phyloP scores from a whole-genome alignment of 1,140 invertebrate genomes.

The Chrysomallon squamiferum region DNA sequence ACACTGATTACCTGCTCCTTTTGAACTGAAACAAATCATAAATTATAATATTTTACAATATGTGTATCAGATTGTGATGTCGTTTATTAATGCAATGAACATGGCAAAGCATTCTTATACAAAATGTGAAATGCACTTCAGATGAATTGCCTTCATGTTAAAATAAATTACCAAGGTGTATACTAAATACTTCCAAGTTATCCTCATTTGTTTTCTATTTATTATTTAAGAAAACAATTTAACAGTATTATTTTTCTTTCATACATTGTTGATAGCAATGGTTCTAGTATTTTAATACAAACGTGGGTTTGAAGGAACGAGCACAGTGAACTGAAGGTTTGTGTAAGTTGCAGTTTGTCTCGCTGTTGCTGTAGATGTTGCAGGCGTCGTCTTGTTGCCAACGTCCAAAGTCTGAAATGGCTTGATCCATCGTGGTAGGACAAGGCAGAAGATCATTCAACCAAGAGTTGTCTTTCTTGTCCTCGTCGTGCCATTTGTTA shows the following conservation, averaged over 20 bases:
- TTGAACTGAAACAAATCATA: constrained; percentile 67
- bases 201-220: no score
- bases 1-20: constrained; percentile 94
- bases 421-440: constrained; percentile 91
- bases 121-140: no score
- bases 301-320: constrained; percentile 89
- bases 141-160: no score
- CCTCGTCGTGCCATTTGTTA: constrained; percentile 34
- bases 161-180: no score
- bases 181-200: no score
- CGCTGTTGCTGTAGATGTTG: constrained; percentile 74
- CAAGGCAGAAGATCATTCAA: constrained; percentile 72
- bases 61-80: no score
- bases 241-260: no score
- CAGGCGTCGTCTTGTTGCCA: constrained; percentile 91
- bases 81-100: no score
- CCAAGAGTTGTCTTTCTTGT: constrained; percentile 43
- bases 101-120: no score
- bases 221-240: no score
- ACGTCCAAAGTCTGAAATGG: constrained; percentile 87
- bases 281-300: constrained; percentile 62
- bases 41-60: no score
- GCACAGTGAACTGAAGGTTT: constrained; percentile 90
- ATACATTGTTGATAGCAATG: no score
- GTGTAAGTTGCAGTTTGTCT: constrained; percentile 81